Percentiles rank a stretch among this genome's conserved stretches.
Evolutionary conservation across 2,113 vertebrate species (phyloP).

Genomic region (Mormoops blainvillei): DNA sequence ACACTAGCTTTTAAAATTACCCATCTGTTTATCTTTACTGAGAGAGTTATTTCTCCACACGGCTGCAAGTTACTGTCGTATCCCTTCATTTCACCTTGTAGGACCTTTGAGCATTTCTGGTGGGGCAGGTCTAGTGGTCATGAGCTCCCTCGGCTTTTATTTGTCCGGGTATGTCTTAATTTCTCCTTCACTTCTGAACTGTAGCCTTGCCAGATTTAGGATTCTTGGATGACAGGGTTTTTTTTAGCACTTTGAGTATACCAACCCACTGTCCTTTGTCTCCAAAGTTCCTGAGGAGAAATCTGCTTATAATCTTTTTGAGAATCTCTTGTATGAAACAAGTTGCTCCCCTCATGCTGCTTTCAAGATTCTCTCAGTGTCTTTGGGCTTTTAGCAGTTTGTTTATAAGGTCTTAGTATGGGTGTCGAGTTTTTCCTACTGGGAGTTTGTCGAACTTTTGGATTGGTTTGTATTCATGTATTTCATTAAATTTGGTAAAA

Average conservation of each 20-base stretch:
- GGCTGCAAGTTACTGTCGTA: neutral
- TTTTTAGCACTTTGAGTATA: neutral
- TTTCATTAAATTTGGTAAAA: neutral
- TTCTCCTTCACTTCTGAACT: neutral
- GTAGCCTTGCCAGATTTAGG: neutral
- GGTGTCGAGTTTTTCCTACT: neutral
- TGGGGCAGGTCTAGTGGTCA: neutral
- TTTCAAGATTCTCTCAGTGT: neutral
- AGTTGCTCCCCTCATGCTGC: neutral
- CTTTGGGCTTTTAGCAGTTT: neutral
- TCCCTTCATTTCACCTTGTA: neutral
- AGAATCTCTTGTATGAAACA: neutral
- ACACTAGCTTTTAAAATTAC: neutral
- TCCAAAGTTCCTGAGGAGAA: neutral
- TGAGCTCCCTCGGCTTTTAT: neutral
- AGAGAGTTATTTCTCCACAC: neutral
- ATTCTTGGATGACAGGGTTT: neutral
- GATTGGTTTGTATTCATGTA: neutral
- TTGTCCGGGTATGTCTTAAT: neutral
- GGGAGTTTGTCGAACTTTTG: neutral
- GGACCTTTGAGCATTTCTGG: too few species aligned
- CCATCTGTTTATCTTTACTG: neutral
- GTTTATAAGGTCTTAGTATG: neutral
- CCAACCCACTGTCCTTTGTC: neutral
- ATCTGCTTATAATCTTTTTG: neutral